Conservation (phyloP, 2,113 vertebrate genomes). For the Empidonax alnorum region DNA sequence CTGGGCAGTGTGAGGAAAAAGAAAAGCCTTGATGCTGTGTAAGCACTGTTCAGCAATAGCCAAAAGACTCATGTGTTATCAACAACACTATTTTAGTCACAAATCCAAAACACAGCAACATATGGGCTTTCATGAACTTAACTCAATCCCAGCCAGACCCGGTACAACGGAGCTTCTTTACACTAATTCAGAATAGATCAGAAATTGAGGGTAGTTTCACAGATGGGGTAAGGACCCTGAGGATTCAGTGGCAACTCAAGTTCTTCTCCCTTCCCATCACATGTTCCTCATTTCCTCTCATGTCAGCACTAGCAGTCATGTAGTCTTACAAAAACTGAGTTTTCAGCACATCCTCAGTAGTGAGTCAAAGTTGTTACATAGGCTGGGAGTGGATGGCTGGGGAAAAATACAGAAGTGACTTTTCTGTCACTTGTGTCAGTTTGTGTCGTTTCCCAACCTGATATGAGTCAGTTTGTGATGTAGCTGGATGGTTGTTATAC, state of each 20-base stretch:
- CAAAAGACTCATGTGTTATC: background rate
- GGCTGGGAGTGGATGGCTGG: background rate
- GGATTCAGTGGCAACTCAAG: background rate
- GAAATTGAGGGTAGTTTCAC: background rate
- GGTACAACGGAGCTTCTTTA: background rate
- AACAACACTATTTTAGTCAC: background rate
- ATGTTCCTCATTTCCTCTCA: background rate
- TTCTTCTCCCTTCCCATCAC: background rate
- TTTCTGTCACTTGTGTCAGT: background rate
- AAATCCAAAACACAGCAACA: background rate
- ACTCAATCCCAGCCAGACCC: background rate
- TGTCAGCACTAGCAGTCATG: background rate
- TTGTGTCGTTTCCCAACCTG: background rate
- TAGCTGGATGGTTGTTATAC: background rate
- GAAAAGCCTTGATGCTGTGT: background rate
- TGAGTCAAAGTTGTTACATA: background rate
- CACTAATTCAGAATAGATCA: background rate
- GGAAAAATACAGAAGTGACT: background rate
- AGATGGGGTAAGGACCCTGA: background rate
- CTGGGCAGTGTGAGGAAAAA: fast-evolving
- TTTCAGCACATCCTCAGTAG: background rate
- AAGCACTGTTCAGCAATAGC: background rate
- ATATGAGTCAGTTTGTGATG: background rate
- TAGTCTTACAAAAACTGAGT: background rate
- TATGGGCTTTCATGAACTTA: background rate